Evolutionary conservation across 2,888 invertebrate species (phyloP).

Genomic region (Mylabris sibirica): DNA sequence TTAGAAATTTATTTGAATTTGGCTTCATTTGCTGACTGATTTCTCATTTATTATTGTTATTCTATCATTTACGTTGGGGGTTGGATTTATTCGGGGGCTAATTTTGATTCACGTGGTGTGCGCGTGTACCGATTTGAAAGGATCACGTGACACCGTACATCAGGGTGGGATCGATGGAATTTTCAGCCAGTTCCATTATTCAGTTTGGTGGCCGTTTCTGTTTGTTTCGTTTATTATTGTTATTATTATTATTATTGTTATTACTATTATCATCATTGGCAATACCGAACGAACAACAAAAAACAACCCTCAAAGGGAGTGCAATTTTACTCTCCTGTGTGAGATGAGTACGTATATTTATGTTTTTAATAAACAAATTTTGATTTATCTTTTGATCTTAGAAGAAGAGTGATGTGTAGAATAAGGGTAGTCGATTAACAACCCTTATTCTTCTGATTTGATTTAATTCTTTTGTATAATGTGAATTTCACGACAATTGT

Average conservation of each 20-base stretch:
- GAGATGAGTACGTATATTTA: conserved; percentile 53
- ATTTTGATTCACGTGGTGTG: conserved; percentile 46
- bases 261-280: too few species aligned
- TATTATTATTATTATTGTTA: too few species aligned
- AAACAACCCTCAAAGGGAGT: conserved; percentile 33
- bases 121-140: conserved; percentile 47
- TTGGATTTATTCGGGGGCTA: conserved; percentile 3
- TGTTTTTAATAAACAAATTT: not conserved
- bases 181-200: conserved; percentile 30
- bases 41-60: too few species aligned
- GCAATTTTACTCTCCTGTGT: conserved; percentile 43
- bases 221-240: conserved; percentile 4
- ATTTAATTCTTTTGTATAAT: too few species aligned
- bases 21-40: too few species aligned
- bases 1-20: too few species aligned
- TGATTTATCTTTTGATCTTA: not conserved
- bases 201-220: conserved; percentile 16
- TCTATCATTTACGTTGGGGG: too few species aligned
- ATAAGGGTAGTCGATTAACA: too few species aligned
- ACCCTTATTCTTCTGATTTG: too few species aligned
- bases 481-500: too few species aligned
- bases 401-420: too few species aligned
- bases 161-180: conserved; percentile 52
- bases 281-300: conserved; percentile 13
- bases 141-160: conserved; percentile 51